Evolutionary conservation across 2,113 vertebrate genomes (phyloP).

Genomic region (Neogale vison): DNA sequence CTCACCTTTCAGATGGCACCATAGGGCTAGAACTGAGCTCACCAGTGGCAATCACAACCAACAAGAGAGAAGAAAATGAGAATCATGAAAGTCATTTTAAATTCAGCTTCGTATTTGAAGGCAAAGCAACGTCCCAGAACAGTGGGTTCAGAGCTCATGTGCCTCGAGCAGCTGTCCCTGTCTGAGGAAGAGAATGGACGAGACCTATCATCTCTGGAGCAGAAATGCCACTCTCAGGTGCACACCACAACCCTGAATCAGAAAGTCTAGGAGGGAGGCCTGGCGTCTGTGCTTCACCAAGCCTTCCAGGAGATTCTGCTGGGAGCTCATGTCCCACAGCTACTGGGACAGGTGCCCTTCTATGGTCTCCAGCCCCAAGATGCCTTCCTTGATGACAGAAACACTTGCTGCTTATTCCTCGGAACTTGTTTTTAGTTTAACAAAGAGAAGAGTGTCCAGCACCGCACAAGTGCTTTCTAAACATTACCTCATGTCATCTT

Average conservation of each 20-base stretch:
- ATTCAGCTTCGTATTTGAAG: background rate
- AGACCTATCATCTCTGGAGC: accelerated
- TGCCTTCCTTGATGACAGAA: background rate
- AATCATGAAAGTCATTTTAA: background rate
- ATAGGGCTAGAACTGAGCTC: background rate
- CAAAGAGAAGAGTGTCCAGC: background rate
- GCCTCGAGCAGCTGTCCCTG: background rate
- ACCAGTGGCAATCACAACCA: background rate
- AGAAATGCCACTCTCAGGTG: background rate
- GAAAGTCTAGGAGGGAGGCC: background rate
- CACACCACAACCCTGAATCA: background rate
- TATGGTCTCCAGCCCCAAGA: background rate
- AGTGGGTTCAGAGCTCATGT: too few species aligned
- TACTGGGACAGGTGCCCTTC: background rate
- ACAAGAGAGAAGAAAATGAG: background rate
- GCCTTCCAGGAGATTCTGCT: background rate
- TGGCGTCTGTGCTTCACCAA: background rate
- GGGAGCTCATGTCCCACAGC: background rate
- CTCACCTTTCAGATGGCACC: background rate
- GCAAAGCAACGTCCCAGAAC: background rate
- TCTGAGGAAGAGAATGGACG: background rate
- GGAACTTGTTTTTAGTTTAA: background rate
- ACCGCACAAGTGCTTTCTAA: background rate
- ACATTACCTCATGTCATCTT: background rate
- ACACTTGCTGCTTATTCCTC: background rate